A percentile compares a stretch with the other conserved stretches of the same genome.
Evolutionary conservation across 2,888 invertebrate species (phyloP).

Genomic region (Molorchus minor): DNA sequence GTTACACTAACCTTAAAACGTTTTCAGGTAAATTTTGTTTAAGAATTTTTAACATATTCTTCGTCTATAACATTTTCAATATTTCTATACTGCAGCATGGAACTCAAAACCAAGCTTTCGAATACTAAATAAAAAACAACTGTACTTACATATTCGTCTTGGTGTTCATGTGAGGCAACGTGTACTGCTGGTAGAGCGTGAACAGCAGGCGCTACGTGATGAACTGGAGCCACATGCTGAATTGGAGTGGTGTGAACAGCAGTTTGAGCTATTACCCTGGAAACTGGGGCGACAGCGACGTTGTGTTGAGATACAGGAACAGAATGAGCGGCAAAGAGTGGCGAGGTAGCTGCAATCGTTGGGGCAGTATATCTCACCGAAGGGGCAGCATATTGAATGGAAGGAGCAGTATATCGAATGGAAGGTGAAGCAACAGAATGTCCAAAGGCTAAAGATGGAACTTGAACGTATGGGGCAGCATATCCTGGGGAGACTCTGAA

Average conservation of each 20-base stretch:
- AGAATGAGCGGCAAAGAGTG: not conserved
- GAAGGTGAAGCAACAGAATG: slow-evolving; percentile 21
- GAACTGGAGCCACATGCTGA: too few relatives aligned
- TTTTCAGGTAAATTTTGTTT: too few relatives aligned
- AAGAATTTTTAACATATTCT: too few relatives aligned
- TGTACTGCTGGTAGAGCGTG: slow-evolving; percentile 29
- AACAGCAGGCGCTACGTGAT: slow-evolving; percentile 21
- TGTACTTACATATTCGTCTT: slow-evolving; percentile 41
- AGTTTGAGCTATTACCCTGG: slow-evolving; percentile 21
- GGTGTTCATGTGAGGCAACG: slow-evolving; percentile 31
- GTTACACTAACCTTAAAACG: too few relatives aligned
- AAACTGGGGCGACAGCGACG: slow-evolving; percentile 23
- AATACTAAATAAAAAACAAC: too few relatives aligned
- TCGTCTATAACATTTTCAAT: too few relatives aligned
- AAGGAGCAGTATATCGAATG: slow-evolving; percentile 23
- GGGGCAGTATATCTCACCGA: slow-evolving; percentile 24
- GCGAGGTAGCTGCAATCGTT: slow-evolving; percentile 32
- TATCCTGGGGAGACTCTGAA: slow-evolving; percentile 18
- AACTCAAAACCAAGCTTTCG: too few relatives aligned
- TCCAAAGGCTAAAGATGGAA: slow-evolving; percentile 19
- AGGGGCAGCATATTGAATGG: slow-evolving; percentile 26
- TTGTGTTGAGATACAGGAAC: slow-evolving; percentile 4
- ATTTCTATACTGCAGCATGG: too few relatives aligned
- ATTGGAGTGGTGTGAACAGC: too few relatives aligned
- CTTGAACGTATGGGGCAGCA: slow-evolving; percentile 18